These are phyloP conservation scores for Apteryx mantelli DNA, from an alignment of 2,113 vertebrate species.

Conservation along the genomic window DNA sequence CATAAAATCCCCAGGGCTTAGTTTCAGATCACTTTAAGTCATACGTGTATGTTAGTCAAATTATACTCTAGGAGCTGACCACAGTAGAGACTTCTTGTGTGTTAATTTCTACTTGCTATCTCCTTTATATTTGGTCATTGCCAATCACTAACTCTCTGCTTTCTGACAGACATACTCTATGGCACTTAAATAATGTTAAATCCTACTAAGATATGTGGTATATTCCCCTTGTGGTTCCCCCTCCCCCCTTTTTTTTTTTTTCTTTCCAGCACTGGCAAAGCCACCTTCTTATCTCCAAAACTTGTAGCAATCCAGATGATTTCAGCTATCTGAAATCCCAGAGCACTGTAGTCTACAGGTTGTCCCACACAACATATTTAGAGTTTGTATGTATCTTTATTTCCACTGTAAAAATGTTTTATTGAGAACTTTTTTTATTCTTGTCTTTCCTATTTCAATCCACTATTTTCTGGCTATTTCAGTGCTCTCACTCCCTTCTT, in stretches of 20 bases:
- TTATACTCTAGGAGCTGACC: neutral
- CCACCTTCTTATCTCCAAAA: neutral
- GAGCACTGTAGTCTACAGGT: neutral
- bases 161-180: neutral
- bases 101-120: neutral
- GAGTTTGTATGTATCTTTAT: neutral
- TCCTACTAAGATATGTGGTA: neutral
- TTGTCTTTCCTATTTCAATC: neutral
- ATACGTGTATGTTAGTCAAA: neutral
- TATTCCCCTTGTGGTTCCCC: no score
- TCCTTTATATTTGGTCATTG: neutral
- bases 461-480: neutral
- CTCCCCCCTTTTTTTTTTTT: accelerated
- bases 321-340: neutral
- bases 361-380: neutral
- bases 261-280: neutral
- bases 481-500: neutral
- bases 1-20: neutral
- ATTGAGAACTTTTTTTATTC: neutral
- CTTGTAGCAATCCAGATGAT: accelerated
- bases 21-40: neutral
- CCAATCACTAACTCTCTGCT: neutral
- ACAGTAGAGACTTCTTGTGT: neutral
- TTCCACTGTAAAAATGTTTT: neutral
- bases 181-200: neutral